A percentile compares a stretch with the other conserved stretches of the same genome.
Evolutionary conservation across 2,888 invertebrate genomes (phyloP).

Genomic region (Andrena flavipes): DNA sequence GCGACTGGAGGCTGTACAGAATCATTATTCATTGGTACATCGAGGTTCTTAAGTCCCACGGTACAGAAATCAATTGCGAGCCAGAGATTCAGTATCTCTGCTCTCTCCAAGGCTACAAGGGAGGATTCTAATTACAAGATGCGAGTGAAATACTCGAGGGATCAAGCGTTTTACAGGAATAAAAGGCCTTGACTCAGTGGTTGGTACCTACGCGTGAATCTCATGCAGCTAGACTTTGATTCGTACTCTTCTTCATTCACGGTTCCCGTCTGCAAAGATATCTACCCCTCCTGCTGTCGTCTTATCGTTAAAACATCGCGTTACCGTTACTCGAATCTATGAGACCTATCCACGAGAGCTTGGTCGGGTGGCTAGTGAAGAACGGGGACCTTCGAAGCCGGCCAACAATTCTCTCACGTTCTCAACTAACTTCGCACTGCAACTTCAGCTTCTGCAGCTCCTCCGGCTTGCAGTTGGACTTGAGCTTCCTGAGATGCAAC

Average conservation of each 20-base stretch:
- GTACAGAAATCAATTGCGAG: not conserved
- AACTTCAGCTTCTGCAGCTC: constrained; percentile 90
- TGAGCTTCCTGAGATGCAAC: constrained; percentile 89
- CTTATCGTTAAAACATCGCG: constrained; percentile 1
- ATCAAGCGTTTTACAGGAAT: constrained; percentile 28
- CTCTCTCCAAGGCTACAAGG: not conserved
- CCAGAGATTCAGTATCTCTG: too few relatives aligned
- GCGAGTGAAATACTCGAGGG: not conserved
- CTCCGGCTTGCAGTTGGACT: constrained; percentile 93
- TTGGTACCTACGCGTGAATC: constrained; percentile 23
- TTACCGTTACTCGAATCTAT: not conserved
- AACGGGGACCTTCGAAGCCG: not conserved
- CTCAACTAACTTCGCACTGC: constrained; percentile 87
- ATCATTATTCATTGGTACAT: not conserved
- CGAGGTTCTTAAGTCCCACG: not conserved
- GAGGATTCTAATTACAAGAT: not conserved
- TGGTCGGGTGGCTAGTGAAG: not conserved
- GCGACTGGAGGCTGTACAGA: constrained; percentile 6
- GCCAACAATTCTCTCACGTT: not conserved
- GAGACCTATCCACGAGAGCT: not conserved
- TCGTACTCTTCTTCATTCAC: not conserved
- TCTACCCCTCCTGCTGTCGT: not conserved
- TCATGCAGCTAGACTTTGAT: constrained; percentile 30
- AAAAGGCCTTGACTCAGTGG: not conserved
- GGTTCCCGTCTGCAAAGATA: not conserved